Percentiles rank a stretch among this genome's conserved stretches.
Conservation (phyloP, 2,797 vertebrate species). For the Fringilla coelebs region DNA sequence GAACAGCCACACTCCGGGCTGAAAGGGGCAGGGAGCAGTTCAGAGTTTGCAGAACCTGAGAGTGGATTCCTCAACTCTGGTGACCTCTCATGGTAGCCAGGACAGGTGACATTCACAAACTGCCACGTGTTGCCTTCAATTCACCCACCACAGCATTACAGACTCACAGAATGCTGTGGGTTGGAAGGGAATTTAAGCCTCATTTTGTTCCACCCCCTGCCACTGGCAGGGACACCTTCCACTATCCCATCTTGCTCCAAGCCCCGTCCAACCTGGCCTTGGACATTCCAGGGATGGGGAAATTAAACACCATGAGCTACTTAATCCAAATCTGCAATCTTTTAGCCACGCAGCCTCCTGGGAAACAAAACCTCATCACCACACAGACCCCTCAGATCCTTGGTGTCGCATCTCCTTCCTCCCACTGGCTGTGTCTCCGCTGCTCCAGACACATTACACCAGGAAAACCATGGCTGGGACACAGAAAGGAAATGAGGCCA, state of each 20-base stretch:
- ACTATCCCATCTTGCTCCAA: neutral
- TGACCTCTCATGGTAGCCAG: neutral
- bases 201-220: neutral
- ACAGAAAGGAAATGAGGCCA: neutral
- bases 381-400: neutral
- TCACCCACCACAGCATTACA: too few relatives aligned
- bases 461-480: neutral
- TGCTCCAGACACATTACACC: neutral
- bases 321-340: neutral
- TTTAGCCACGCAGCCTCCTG: accelerated
- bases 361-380: neutral
- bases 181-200: neutral
- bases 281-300: neutral
- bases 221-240: neutral
- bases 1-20: neutral
- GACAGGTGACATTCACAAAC: neutral
- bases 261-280: accelerated
- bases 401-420: neutral
- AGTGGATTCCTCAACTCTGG: neutral
- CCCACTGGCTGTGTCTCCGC: neutral
- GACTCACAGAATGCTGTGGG: neutral
- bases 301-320: neutral
- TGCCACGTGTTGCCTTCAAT: accelerated
- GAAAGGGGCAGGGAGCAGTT: neutral
- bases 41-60: neutral